Base-by-base conservation (phyloP, 2,888 invertebrate species). In the Philereme vetulata region DNA sequence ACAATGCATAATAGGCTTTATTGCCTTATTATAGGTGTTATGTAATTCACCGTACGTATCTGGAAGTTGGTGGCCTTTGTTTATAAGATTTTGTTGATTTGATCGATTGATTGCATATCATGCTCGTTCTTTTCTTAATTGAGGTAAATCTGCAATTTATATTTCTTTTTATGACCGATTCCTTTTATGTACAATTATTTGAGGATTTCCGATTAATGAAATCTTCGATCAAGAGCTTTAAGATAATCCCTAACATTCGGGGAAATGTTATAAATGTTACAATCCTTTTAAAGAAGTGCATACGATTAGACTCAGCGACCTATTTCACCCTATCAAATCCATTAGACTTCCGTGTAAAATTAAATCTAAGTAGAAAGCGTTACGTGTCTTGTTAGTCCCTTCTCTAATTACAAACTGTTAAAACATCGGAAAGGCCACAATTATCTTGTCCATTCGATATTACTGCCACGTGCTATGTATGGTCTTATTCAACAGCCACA, bases 381-480 rank as follows among this genome's bases (percentile, higher is more conserved):
- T 68, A 63, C 67, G 66, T 61, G 65, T 62, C 75, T 75, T 71
- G 72, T 77, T 76, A 75, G 65, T 72, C 70, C 72, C 74, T 75
- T 75, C 72, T 69, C 70, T 65, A 77, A 81, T 81, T 74, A 76
- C 69, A 58, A 56, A 61, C 56, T 63, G 68, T 60, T 72, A 67
- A 70, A 72, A 70, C 71, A 70, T 76, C 66, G 70, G 73, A 76
- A 74, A 68, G 71, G 70, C 72, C 60, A 66, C 75, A 78, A 85
- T 84, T 83, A 82, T 77, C 75, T 70, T 78, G 81, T 83, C 81
- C 67, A 64, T 63, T 67, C 56, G 58, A 73, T 73, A 73, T 74
- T 74, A 71, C 68, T 35, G 57, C 71, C 75, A 75, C 75, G 62
- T 72, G 72, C 62, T 58, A 64, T 65, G 71, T 67, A 65, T 69